Evolutionary conservation across 2,113 vertebrate species (phyloP), one percentile per base, ranked within the genome.

Genomic region (Gavia stellata): DNA sequence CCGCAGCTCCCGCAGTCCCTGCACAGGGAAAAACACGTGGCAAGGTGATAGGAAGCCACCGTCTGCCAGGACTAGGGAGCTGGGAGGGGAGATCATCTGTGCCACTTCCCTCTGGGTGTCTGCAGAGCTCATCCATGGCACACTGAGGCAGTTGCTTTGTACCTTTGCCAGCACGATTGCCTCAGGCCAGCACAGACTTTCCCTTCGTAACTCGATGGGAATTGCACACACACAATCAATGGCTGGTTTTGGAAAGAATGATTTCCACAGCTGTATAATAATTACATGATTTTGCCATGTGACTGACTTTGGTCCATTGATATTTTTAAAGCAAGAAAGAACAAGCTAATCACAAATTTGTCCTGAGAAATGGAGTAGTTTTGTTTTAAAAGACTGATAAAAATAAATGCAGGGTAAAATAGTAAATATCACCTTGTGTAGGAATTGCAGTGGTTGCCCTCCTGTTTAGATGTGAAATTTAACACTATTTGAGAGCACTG

Each of bases 131-230:
- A 4, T 71, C 89, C 7, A 4, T 55, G 80, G 59, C 2, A 4
- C 63, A 81, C 36, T 36, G 85, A 85, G 73, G 92, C 89, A 63
- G 44, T 81, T 71, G 74, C 81, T 93, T 91, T 91, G 88, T 82
- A 80, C 81, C 16, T 85, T 42, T 90, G 94, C 74, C 85, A 93
- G 81, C 45, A 38, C 1, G 2, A 84, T 74, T 95, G 93, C 91
- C 93, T 86, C 49, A 56, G 93, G 87, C 87, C 78, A 94, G 53
- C 23, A 21, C 5, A 92, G 87, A 79, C 81, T 82, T 95, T 82
- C 66, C 23, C 58, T 68, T 66, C 2, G 0, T 82, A 87, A 85
- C 78, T 72, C 16, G 2, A 58, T 90, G 93, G 89, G 95, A 96
- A 88, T 14, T 70, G 78, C 81, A 86, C 33, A 66, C 56, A 34